Evolutionary conservation across 2,797 vertebrate genomes (phyloP), one percentile per base, ranked within the genome.

Genomic region (Acridotheres tristis): DNA sequence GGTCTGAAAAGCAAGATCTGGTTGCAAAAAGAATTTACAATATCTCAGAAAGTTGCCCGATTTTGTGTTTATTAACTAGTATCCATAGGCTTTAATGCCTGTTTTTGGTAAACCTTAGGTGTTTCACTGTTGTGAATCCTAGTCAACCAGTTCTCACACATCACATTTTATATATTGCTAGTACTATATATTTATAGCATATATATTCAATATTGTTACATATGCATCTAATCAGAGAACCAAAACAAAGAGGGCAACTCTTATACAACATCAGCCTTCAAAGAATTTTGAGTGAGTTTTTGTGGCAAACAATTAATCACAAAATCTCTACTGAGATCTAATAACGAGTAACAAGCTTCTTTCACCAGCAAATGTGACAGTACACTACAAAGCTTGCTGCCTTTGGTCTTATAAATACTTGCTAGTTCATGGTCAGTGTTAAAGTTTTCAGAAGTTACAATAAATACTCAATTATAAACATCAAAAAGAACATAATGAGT

Each of bases 381-480:
- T 38, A 75, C 22, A 83, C 14, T 45, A 73, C 62, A 88, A 91
- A 93, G 29, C 45, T 67, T 80, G 34, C 21, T 85, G 51, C 61
- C 34, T 90, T 84, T 81, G 45, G 69, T 36, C 48, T 73, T 69
- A 57, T 5, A 91, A 87, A 90, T 73, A 66, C 71, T 86, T 53
- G 36, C 42, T 51, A 79, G 36, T 47, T 86, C 45, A 69, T 2
- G 4, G 71, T 58, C 62, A 57, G 9, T 71, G 65, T 63, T 57
- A 78, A 91, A 40, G 47, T 80, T 95, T 59, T 51, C 45, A 53
- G 71, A 93, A 90, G 38, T 67, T 89, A 75, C 45, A 94, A 80
- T 92, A 95, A 90, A 91, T 71, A 85, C 80, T 74, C 40, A 75
- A 71, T 94, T 91, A 85, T 26, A 68, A 90, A 62, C 55, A 86